A percentile compares a stretch with the other conserved stretches of the same genome.
Conservation (phyloP, 2,888 invertebrate species). For the Nephrotoma appendiculata region DNA sequence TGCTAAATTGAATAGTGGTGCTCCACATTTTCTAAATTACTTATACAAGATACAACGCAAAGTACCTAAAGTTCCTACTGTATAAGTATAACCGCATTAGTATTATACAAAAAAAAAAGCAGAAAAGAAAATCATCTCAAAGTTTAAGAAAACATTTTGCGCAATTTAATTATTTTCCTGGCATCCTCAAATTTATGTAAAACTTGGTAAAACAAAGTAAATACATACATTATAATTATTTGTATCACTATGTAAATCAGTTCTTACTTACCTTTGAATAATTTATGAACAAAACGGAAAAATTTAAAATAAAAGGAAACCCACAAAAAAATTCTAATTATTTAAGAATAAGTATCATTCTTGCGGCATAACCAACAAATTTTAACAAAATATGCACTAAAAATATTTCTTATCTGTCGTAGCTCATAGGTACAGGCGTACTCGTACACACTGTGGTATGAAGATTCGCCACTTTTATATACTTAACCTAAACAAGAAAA, state of each 20-base stretch:
- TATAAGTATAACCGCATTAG: not conserved
- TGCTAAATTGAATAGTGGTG: too few species aligned
- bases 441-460: not conserved
- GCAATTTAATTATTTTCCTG: not conserved
- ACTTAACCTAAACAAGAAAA: not conserved
- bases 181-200: not conserved
- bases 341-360: not conserved
- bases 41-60: too few species aligned
- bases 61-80: not conserved
- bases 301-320: not conserved
- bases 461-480: not conserved
- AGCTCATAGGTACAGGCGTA: not conserved
- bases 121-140: not conserved
- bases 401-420: not conserved
- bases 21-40: too few species aligned
- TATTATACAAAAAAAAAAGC: not conserved
- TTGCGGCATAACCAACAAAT: not conserved
- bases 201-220: not conserved
- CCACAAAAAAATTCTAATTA: not conserved
- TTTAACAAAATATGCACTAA: not conserved
- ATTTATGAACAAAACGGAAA: not conserved
- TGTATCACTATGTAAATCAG: not conserved
- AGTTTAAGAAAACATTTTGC: not conserved
- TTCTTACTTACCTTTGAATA: not conserved
- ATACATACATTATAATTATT: not conserved